These are phyloP conservation scores for Papilio protenor DNA, from an alignment of 2,888 invertebrate species.

Conservation along the genomic window DNA sequence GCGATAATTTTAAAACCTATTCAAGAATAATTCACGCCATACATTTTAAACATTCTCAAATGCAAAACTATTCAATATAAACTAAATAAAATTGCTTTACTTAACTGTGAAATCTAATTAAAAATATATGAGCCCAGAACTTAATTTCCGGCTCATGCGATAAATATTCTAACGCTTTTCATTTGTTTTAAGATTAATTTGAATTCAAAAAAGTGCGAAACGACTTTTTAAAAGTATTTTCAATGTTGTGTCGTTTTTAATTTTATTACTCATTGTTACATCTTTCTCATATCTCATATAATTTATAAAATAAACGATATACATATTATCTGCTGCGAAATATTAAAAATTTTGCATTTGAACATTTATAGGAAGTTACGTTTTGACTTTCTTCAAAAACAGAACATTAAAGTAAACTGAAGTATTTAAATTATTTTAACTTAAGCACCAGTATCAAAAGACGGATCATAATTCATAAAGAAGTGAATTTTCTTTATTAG, in stretches of 20 bases:
- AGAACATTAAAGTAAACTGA: conserved; percentile 6
- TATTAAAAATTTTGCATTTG: neutral
- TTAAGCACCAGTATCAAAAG: neutral
- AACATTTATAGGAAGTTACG: neutral
- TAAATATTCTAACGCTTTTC: neutral
- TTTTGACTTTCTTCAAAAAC: conserved; percentile 22
- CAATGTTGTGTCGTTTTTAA: neutral
- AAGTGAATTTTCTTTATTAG: neutral
- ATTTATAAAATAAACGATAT: neutral
- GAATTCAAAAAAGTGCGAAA: neutral
- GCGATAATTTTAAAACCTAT: neutral
- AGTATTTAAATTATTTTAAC: conserved; percentile 4
- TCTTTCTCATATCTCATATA: neutral
- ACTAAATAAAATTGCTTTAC: neutral
- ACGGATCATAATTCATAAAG: neutral
- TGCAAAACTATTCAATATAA: neutral
- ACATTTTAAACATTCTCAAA: neutral
- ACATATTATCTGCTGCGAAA: neutral
- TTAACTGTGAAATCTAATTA: neutral
- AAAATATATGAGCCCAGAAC: neutral
- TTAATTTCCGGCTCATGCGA: neutral
- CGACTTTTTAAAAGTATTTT: conserved; percentile 16
- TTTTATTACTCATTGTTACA: neutral
- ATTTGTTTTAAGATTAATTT: neutral
- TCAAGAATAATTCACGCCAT: neutral